These are phyloP conservation scores for Eulemur coronatus DNA, from an alignment of 2,797 vertebrate genomes.

Conservation along the genomic window DNA sequence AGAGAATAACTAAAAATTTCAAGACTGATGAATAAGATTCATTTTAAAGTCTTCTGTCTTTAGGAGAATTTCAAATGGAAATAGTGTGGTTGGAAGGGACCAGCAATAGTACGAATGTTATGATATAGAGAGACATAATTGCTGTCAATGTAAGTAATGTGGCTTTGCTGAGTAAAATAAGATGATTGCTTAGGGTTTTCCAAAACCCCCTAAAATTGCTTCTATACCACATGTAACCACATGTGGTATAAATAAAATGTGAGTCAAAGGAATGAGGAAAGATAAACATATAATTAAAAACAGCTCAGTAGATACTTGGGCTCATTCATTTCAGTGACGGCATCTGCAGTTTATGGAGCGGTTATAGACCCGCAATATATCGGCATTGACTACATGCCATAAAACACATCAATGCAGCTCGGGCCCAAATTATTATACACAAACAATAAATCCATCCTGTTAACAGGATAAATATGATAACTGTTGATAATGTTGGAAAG, in stretches of 20 bases:
- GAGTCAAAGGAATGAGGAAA: conserved; percentile 82
- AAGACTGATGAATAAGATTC: background rate
- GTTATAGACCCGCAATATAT: conserved; percentile 78
- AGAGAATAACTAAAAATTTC: conserved; percentile 39
- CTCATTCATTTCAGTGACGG: conserved; percentile 82
- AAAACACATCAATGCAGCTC: conserved; percentile 82
- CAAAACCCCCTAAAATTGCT: conserved; percentile 78
- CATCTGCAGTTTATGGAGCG: conserved; percentile 81
- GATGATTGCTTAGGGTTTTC: conserved; percentile 77
- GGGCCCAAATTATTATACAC: conserved; percentile 82
- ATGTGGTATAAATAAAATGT: conserved; percentile 84
- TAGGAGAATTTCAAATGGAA: conserved; percentile 41
- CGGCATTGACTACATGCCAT: conserved; percentile 82
- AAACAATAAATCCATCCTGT: conserved; percentile 84
- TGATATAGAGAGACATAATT: conserved; percentile 72
- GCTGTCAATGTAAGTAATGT: conserved; percentile 71
- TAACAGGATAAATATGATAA: conserved; percentile 83
- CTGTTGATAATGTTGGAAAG: conserved; percentile 75
- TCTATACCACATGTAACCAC: conserved; percentile 81
- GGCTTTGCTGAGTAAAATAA: conserved; percentile 73
- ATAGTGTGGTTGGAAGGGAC: conserved; percentile 47
- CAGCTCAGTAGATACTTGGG: conserved; percentile 81
- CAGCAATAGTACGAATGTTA: conserved; percentile 52
- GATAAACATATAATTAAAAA: conserved; percentile 88
- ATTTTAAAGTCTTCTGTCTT: conserved; percentile 22